These are phyloP conservation scores for Leucoraja ocellata DNA, from an alignment of 2,797 vertebrate species.

Conservation along the genomic window DNA sequence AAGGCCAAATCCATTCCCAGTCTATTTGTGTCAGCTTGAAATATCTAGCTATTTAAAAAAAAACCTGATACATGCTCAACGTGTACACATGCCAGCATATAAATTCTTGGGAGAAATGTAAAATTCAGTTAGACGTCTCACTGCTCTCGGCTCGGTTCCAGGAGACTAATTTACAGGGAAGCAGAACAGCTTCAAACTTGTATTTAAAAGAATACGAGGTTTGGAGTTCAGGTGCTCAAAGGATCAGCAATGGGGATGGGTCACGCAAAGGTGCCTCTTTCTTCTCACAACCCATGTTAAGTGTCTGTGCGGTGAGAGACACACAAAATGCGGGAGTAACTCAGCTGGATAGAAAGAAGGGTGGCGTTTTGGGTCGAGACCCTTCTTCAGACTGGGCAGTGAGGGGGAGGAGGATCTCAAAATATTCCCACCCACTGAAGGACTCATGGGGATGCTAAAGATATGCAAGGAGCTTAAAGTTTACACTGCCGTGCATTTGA, in stretches of 20 bases:
- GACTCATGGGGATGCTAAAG: not conserved
- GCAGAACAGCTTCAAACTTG: not conserved
- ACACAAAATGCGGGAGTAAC: too few species aligned
- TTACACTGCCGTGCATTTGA: too few species aligned
- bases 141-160: not conserved
- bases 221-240: too few species aligned
- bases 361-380: too few species aligned
- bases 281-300: too few species aligned
- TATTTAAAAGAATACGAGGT: not conserved
- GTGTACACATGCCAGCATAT: not conserved
- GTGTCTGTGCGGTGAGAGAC: too few species aligned
- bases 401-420: not conserved
- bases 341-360: too few species aligned
- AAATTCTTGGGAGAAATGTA: not conserved
- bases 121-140: not conserved
- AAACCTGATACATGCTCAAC: not conserved
- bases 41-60: not conserved
- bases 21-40: constrained; percentile 2
- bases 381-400: not conserved
- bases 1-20: not conserved
- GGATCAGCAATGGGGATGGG: too few species aligned
- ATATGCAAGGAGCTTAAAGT: not conserved
- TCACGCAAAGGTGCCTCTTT: too few species aligned
- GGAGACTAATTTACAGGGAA: not conserved
- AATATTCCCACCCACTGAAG: not conserved